phyloP scores from a whole-genome alignment of 30 jellyfish, hydroid and myxozoan species.

The Aurelia aurita complex sp. Pacific region DNA sequence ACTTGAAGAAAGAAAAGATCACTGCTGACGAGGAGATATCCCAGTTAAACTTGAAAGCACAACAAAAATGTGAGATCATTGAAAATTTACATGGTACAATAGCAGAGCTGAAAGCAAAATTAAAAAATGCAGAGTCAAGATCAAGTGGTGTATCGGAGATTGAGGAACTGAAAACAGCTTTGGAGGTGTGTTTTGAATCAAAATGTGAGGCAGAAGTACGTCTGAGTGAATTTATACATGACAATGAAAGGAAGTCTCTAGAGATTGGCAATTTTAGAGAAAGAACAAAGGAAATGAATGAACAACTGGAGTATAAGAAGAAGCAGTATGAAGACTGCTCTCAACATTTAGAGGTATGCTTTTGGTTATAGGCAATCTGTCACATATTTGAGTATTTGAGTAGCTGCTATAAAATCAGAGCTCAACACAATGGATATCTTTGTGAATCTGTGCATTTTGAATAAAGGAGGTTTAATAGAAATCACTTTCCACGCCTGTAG shows the following conservation, averaged over 20 bases:
- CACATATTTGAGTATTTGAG: too few relatives aligned
- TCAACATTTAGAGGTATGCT: constrained; percentile 49
- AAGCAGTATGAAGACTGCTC: constrained; percentile 32
- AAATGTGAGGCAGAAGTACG: constrained; percentile 32
- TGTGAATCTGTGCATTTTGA: too few relatives aligned
- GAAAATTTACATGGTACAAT: constrained; percentile 24
- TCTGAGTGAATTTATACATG: constrained; percentile 35
- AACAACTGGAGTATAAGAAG: constrained; percentile 25
- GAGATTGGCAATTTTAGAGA: constrained; percentile 34
- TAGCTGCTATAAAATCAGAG: too few relatives aligned
- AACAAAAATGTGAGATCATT: constrained; percentile 36
- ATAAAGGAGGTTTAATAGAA: too few relatives aligned
- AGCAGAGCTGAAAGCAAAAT: constrained; percentile 9
- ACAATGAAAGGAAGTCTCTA: constrained; percentile 25
- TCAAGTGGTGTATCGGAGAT: constrained; percentile 20
- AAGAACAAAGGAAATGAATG: constrained; percentile 44
- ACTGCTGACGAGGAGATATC: constrained; percentile 40
- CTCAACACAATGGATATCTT: too few relatives aligned
- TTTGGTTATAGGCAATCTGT: too few relatives aligned
- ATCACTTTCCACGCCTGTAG: too few relatives aligned
- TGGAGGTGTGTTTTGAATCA: constrained; percentile 36
- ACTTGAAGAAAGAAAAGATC: constrained; percentile 27
- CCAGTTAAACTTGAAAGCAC: constrained; percentile 32
- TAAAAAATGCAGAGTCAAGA: constrained; percentile 5
- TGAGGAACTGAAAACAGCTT: constrained; percentile 41